phyloP scores from a whole-genome alignment of 1,140 invertebrate species.

The Temnothorax curvispinosus region DNA sequence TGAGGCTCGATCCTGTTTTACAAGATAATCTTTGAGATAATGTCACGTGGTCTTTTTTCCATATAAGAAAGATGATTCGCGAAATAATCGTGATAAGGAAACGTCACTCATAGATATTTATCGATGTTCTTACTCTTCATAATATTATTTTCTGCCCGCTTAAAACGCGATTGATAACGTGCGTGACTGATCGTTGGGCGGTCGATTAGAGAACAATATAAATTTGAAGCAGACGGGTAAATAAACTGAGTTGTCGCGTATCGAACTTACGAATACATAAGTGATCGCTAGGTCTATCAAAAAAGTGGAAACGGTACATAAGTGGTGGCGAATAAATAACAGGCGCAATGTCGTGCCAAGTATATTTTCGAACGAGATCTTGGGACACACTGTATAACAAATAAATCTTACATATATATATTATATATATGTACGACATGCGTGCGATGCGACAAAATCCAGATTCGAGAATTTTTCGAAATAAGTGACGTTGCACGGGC shows the following conservation, averaged over 20 bases:
- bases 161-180: background rate
- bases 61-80: background rate
- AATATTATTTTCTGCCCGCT: background rate
- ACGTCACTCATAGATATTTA: background rate
- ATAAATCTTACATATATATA: background rate
- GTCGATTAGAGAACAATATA: background rate
- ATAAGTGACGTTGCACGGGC: background rate
- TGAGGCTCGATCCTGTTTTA: background rate
- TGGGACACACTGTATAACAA: background rate
- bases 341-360: background rate
- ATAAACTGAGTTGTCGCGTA: background rate
- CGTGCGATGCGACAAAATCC: background rate
- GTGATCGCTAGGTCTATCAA: background rate
- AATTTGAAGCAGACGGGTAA: background rate
- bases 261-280: background rate
- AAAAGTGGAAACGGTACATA: background rate
- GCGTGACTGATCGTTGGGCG: background rate
- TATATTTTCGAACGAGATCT: slow-evolving; percentile 15
- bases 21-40: background rate
- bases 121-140: background rate
- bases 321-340: slow-evolving; percentile 2
- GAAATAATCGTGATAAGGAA: slow-evolving; percentile 7
- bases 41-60: background rate
- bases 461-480: background rate
- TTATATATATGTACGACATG: too few species aligned